Evolutionary conservation across 1,140 invertebrate genomes (phyloP).

Genomic region (Caenorhabditis remanei): DNA sequence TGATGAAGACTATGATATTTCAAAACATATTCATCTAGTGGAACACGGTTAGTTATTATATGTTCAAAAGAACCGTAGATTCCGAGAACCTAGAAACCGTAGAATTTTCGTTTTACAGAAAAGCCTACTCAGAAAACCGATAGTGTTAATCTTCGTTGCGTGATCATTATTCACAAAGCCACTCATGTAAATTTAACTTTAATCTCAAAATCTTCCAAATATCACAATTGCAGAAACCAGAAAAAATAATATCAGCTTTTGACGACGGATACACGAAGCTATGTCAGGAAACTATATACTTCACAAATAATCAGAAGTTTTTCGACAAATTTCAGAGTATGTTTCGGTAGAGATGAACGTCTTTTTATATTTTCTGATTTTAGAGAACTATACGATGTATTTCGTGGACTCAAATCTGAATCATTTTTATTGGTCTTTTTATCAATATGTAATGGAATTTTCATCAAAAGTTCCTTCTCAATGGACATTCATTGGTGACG

Average conservation of each 20-base stretch:
- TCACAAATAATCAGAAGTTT: conserved; percentile 21
- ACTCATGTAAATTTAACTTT: not conserved
- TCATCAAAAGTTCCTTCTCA: conserved; percentile 30
- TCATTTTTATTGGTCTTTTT: conserved; percentile 44
- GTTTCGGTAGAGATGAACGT: not conserved
- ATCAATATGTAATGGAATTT: conserved; percentile 19
- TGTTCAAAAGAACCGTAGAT: not conserved
- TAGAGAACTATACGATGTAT: conserved; percentile 29
- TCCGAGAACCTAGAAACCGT: too few relatives aligned
- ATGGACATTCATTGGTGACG: conserved; percentile 35
- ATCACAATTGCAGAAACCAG: not conserved
- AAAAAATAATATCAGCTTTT: conserved; percentile 28
- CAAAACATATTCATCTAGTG: not conserved
- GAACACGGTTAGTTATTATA: conserved; percentile 10
- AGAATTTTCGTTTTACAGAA: not conserved
- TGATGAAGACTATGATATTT: conserved; percentile 33
- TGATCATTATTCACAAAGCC: conserved; percentile 21
- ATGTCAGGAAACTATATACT: conserved; percentile 18
- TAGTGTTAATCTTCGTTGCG: conserved; percentile 1
- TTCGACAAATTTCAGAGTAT: conserved; percentile 20
- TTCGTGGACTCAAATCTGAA: not conserved
- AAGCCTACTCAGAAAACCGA: not conserved
- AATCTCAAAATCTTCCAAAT: not conserved
- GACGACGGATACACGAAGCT: conserved; percentile 11
- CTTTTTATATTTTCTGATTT: not conserved